Evolutionary conservation across 2,797 vertebrate species (phyloP).

Genomic region (Coluber constrictor): DNA sequence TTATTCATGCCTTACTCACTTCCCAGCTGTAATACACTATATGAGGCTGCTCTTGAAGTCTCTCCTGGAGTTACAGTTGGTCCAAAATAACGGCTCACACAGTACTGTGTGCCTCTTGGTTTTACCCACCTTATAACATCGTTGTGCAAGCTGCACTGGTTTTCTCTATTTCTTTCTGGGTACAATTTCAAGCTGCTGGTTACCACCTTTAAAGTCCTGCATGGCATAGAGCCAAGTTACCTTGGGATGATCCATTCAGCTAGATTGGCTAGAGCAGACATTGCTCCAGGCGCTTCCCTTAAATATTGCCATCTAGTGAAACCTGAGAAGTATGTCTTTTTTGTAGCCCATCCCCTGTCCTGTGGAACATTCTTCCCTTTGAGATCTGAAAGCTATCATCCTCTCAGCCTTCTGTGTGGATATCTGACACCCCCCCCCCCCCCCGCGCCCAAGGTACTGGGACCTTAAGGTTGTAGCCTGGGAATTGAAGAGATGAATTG

Average conservation of each 20-base stretch:
- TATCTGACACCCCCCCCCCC: neutral
- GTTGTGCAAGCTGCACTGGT: neutral
- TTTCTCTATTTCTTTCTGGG: neutral
- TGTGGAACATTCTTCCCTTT: neutral
- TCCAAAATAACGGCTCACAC: neutral
- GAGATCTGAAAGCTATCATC: neutral
- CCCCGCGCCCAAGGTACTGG: neutral
- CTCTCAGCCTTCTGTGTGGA: neutral
- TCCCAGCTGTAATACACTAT: neutral
- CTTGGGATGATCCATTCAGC: neutral
- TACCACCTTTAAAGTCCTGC: neutral
- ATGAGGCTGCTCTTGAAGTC: neutral
- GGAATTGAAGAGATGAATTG: neutral
- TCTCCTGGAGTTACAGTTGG: neutral
- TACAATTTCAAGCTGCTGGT: neutral
- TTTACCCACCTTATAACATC: neutral
- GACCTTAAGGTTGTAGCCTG: neutral
- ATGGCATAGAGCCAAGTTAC: neutral
- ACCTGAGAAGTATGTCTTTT: neutral
- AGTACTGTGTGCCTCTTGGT: neutral
- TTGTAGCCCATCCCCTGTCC: neutral
- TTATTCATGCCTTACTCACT: neutral
- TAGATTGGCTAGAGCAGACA: neutral
- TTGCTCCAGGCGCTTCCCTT: neutral
- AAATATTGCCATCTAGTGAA: neutral